Evolutionary conservation across 35 echinoderm and acorn worm species (phyloP), one percentile per base, ranked within the genome.

Genomic region (Patiria miniata): DNA sequence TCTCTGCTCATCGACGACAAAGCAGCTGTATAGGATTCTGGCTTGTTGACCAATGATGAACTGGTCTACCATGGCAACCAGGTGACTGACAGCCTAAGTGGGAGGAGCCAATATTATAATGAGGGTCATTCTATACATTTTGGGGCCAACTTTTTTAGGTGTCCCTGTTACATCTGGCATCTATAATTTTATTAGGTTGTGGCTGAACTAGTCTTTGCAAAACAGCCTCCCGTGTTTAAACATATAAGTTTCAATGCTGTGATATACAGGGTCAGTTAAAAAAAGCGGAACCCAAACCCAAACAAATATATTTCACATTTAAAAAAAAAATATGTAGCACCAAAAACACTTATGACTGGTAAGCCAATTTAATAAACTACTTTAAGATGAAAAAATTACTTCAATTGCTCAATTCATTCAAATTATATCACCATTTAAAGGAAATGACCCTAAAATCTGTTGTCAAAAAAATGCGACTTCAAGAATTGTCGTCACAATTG

Each of bases 41-140:
- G 87, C 55, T 36, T 88, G 57, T 40, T 97, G 89, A 29, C 89
- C 39, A 8, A 51, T 33, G 28, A 97, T 97, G 84, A 97, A 97
- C 38, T 93, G 83, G 39, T 97, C 91, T 21, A 97, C 94, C 83
- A 97, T 88, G 47, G 77, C 83, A 38, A 87, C 84, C 3, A 92
- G 58, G 56, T 90, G 91, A 56, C 87, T 97, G 4, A 61, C 73
- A 7, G 87, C 77, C 94, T 97, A 61, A 36, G 12, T 73, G 23
- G 37, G 18, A 50, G 23, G 12, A 32, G 29, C 14, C 0, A 56
- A 28, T 29, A 36, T 4, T 21, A 47, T 0, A 50, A 22, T 82
- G 36, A 40, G 17, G 7, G 21, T 50, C 40, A 42, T 39, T 32
- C 0, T 7, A 78, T 39, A 28, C 16, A 39, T 1, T 77, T n/a